Evolutionary conservation across 2,113 vertebrate species (phyloP).

Genomic region (Poeciliopsis turrubarensis): DNA sequence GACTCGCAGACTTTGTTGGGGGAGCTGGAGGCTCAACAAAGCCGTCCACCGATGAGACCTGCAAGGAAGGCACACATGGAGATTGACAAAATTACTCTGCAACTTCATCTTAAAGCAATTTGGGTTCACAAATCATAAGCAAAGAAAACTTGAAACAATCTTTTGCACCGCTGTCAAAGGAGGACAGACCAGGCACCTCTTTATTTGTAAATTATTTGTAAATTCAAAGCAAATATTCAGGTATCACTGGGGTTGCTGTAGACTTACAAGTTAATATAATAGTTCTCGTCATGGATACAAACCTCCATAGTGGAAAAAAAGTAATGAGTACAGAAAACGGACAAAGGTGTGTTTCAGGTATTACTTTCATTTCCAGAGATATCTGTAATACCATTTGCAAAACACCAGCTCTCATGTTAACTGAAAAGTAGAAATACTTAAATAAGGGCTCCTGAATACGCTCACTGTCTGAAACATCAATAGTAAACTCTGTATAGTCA

Average conservation of each 20-base stretch:
- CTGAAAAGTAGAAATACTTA: too few relatives aligned
- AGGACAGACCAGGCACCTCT: too few relatives aligned
- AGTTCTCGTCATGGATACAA: not conserved
- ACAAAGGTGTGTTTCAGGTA: too few relatives aligned
- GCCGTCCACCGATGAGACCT: constrained; percentile 94
- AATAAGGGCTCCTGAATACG: too few relatives aligned
- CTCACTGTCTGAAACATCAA: too few relatives aligned
- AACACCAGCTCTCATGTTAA: too few relatives aligned
- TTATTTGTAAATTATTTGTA: too few relatives aligned
- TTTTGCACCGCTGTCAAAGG: too few relatives aligned
- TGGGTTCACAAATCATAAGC: not conserved
- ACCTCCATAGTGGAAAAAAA: not conserved
- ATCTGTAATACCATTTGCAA: too few relatives aligned
- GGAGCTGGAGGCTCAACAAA: constrained; percentile 86
- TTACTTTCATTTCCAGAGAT: too few relatives aligned
- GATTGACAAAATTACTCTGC: constrained; percentile 26
- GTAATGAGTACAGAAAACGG: too few relatives aligned
- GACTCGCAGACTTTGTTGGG: constrained; percentile 89
- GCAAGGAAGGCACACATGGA: constrained; percentile 26
- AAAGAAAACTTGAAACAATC: not conserved
- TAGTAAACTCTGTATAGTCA: too few relatives aligned
- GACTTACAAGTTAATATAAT: not conserved
- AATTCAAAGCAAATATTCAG: not conserved
- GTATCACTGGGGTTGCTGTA: not conserved
- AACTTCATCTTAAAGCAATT: constrained; percentile 5